Evolutionary conservation across 2,888 invertebrate genomes (phyloP).

Genomic region (Synanthedon andrenaeformis): DNA sequence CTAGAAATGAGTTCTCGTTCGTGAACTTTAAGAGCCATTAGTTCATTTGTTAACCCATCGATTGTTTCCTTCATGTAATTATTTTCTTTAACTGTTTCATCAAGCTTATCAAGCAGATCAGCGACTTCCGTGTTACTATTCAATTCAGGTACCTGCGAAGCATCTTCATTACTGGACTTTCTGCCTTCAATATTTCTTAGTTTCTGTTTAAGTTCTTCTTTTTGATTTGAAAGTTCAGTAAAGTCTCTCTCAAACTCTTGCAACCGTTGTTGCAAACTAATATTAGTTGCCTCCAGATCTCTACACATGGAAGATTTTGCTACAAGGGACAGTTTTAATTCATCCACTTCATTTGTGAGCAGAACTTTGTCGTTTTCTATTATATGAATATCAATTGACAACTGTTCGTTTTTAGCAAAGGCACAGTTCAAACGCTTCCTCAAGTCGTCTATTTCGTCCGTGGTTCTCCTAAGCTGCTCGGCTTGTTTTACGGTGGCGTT

Average conservation of each 20-base stretch:
- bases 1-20: conserved; percentile 20
- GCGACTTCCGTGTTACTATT: conserved; percentile 20
- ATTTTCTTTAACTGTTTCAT: conserved; percentile 24
- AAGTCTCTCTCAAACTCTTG: conserved; percentile 31
- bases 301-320: conserved; percentile 26
- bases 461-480: conserved; percentile 31
- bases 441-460: conserved; percentile 50
- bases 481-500: conserved; percentile 23
- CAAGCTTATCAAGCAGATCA: conserved; percentile 15
- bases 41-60: conserved; percentile 17
- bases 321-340: conserved; percentile 41
- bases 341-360: conserved; percentile 51
- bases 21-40: conserved; percentile 16
- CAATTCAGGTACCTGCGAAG: conserved; percentile 13
- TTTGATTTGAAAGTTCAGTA: conserved; percentile 21
- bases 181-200: conserved; percentile 21
- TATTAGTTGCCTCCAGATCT: conserved; percentile 28
- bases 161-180: conserved; percentile 6
- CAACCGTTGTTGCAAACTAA: conserved; percentile 37
- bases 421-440: conserved; percentile 39
- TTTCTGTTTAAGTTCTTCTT: conserved; percentile 12
- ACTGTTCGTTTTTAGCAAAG: conserved; percentile 56
- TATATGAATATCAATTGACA: conserved; percentile 64
- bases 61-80: conserved; percentile 19
- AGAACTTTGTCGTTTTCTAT: conserved; percentile 64